Evolutionary conservation across 2,888 invertebrate genomes (phyloP), one percentile per base, ranked within the genome.

Genomic region (Hylaea fasciaria): DNA sequence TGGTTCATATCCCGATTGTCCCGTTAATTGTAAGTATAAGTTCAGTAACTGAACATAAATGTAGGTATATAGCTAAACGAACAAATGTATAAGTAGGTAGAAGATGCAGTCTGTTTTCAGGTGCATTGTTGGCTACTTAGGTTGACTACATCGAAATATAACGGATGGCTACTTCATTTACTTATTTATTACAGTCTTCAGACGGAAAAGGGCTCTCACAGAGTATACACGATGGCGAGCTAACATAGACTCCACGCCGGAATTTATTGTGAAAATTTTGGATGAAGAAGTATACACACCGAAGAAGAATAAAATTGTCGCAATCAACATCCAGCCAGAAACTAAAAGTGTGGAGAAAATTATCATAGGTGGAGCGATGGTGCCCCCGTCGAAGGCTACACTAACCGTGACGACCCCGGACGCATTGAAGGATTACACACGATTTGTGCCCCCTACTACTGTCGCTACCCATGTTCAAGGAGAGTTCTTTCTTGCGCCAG

Each of bases 201-300:
- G 91, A 14, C 74, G 78, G 40, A 91, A 89, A 78, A 84, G 91
- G 66, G 82, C 85, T 35, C 67, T 70, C 8, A 57, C 68, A 57
- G 89, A 91, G 58, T 92, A 92, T 49, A 91, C 89, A 12, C 80
- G 92, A 66, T 92, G 91, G 91, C 77, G 73, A 58, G 73, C 80
- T 29, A 85, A 84, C 66, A 58, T 73, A 65, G 82, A 81, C 53
- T 80, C 83, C 1, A 82, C 87, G 45, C 78, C 78, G 57, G 87
- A 90, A 66, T 92, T 92, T 63, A 75, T 92, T 64, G 89, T 92
- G n/a, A 87, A 91, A 76, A 85, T 92, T 64, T 82, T 90, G 58
- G 92, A 92, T 62, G 92, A 92, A 37, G 89, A 88, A 32, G 43
- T 83, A 41, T 67, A 83, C 48, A 78, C 83, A 37, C 54, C 78